Evolutionary conservation across 2,113 vertebrate genomes (phyloP), one percentile per base, ranked within the genome.

Genomic region (Sapayoa aenigma): DNA sequence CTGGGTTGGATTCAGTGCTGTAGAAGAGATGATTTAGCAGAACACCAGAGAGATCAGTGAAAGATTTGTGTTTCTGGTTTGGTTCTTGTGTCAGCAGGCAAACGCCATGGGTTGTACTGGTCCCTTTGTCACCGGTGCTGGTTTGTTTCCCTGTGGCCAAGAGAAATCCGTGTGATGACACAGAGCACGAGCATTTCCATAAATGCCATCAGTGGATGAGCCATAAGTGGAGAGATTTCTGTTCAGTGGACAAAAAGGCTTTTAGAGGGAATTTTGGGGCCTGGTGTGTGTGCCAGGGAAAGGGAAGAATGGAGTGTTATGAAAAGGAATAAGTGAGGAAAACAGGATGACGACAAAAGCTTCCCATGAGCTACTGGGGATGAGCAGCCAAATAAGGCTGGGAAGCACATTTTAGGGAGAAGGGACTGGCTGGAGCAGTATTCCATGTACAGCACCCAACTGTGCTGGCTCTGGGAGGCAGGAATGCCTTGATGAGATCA

Each of bases 401-500:
- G 55, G 15, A 77, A 20, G 5, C 41, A 44, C 15, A 7, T 56
- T 69, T 60, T 14, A 2, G 58, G 72, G 46, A 66, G n/a, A 16
- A 28, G 79, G 68, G 44, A 27, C 30, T 27, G 72, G 44, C 71
- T 18, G 37, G 13, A 62, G 67, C 42, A 25, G 47, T 63, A 14
- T 17, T 69, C 60, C 24, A 1, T 17, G 30, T 52, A 17, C 30
- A 72, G 85, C 3, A 4, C 42, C 46, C 21, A 6, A 1, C 84
- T 28, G 56, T 44, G 44, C 78, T 87, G 74, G 62, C 88, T 53
- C 82, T 93, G 88, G 52, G 31, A 59, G 69, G 89, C 39, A 82
- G 81, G 69, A 96, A 55, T 81, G 74, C 42, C 66, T 75, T 60
- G 92, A 68, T 83, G 77, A 87, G 82, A 49, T 94, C 74, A 79